These are phyloP conservation scores for Morelia viridis DNA, from an alignment of 2,797 vertebrate species.

Conservation along the genomic window DNA sequence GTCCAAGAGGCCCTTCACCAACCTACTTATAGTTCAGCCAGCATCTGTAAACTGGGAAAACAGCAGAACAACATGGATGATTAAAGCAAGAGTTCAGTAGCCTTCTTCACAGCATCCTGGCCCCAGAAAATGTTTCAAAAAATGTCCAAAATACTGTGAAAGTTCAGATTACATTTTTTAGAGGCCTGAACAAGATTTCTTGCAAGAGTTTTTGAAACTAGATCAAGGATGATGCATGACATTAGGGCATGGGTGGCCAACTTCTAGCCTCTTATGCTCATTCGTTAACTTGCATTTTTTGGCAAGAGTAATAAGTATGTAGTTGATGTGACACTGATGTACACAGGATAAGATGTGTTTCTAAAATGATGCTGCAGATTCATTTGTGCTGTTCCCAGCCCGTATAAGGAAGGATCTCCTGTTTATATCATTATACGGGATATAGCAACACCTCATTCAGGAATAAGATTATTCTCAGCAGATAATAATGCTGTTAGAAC, in stretches of 20 bases:
- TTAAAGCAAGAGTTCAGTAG: not conserved
- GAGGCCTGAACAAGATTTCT: not conserved
- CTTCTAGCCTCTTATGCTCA: not conserved
- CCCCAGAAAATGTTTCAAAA: not conserved
- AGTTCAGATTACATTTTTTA: not conserved
- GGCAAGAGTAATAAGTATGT: not conserved
- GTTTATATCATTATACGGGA: not conserved
- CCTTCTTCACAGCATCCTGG: not conserved
- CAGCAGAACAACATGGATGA: not conserved
- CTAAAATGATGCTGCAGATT: not conserved
- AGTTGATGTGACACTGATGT: not conserved
- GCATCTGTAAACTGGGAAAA: not conserved
- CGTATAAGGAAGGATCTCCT: not conserved
- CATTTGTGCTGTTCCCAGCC: not conserved
- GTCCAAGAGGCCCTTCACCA: not conserved
- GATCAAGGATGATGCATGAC: not conserved
- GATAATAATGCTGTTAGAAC: not conserved
- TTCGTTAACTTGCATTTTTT: not conserved
- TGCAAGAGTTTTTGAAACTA: not conserved
- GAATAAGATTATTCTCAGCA: not conserved
- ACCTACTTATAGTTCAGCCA: not conserved
- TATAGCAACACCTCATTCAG: not conserved
- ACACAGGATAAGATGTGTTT: not conserved
- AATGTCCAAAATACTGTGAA: not conserved
- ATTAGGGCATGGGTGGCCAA: not conserved